Percentiles rank a stretch among this genome's conserved stretches.
Evolutionary conservation across 2,113 vertebrate genomes (phyloP).

Genomic region (Phoxinus phoxinus): DNA sequence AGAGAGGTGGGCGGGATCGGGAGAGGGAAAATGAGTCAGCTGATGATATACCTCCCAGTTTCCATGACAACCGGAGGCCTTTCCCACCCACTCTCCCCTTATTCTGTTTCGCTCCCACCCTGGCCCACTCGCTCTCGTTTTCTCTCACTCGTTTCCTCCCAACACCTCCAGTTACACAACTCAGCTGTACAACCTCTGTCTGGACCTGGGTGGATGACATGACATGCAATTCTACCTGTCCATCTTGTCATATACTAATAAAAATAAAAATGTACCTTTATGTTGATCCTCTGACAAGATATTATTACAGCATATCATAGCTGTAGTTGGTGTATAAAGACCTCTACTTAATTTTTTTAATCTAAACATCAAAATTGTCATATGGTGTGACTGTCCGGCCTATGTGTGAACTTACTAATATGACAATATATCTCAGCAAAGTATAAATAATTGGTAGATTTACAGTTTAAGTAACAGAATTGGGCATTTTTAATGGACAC

Average conservation of each 20-base stretch:
- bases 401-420: neutral
- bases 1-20: slow-evolving; percentile 44
- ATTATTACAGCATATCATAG: neutral
- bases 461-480: neutral
- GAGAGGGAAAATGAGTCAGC: slow-evolving; percentile 74
- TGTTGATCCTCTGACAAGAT: neutral
- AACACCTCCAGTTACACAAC: slow-evolving; percentile 11
- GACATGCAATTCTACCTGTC: neutral
- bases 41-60: slow-evolving; percentile 80
- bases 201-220: neutral
- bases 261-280: neutral
- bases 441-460: neutral
- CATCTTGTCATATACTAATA: neutral
- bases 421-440: neutral
- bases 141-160: slow-evolving; percentile 52
- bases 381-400: neutral
- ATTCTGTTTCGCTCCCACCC: slow-evolving; percentile 25
- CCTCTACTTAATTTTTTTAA: neutral
- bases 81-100: slow-evolving; percentile 74
- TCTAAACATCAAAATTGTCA: neutral
- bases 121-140: slow-evolving; percentile 26
- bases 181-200: slow-evolving; percentile 2
- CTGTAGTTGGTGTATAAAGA: neutral
- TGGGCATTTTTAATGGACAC: neutral
- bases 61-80: slow-evolving; percentile 78